phyloP scores from a whole-genome alignment of 2,113 vertebrate species.

The Cyrtonyx montezumae region DNA sequence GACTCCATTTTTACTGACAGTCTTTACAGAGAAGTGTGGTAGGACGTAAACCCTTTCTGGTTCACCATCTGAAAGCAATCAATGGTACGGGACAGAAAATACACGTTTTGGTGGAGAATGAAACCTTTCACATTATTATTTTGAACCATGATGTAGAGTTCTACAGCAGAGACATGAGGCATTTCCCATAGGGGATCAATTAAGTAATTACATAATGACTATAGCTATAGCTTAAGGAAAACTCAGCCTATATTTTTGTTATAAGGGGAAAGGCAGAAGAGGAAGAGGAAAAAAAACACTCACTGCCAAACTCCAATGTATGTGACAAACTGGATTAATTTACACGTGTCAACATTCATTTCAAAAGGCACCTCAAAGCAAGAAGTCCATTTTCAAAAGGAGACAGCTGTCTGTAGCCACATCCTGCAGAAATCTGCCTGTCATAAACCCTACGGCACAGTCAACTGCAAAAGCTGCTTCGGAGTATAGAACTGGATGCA shows the following conservation, averaged over 20 bases:
- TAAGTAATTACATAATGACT: not conserved
- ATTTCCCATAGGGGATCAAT: not conserved
- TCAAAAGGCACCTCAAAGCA: not conserved
- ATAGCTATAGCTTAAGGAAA: not conserved
- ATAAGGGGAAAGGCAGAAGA: not conserved
- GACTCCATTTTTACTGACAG: not conserved
- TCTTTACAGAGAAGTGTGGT: accelerated
- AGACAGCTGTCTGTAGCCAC: slow-evolving; percentile 54
- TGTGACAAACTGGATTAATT: slow-evolving; percentile 63
- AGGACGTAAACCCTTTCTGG: not conserved
- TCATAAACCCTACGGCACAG: not conserved
- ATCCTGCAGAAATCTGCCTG: slow-evolving; percentile 11
- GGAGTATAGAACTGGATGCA: not conserved
- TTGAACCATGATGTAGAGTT: not conserved
- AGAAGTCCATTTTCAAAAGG: slow-evolving; percentile 22
- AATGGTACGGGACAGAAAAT: not conserved
- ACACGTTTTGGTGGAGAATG: not conserved
- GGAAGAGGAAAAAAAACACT: not conserved
- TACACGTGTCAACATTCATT: slow-evolving; percentile 4
- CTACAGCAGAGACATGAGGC: not conserved
- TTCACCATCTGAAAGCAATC: slow-evolving; percentile 22
- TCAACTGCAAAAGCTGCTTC: not conserved
- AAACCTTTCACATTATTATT: not conserved
- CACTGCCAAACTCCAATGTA: not conserved
- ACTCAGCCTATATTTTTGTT: not conserved